Percentiles rank a stretch among this genome's conserved stretches.
Conservation (phyloP, 2,797 vertebrate species). For the Fratercula arctica region DNA sequence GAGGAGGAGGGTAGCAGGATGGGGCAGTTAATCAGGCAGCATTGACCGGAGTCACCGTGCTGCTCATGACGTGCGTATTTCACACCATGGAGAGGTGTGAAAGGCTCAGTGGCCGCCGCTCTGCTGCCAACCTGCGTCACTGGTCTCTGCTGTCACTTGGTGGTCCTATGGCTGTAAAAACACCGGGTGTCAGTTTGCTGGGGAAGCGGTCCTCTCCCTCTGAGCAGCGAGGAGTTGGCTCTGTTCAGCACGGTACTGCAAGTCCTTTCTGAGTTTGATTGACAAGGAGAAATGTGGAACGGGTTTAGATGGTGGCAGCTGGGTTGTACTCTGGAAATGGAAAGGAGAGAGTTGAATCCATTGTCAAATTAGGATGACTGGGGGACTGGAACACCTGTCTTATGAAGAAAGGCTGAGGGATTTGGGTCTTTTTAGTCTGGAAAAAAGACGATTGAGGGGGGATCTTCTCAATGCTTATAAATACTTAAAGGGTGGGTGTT, state of each 20-base stretch:
- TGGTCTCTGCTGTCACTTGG: not conserved
- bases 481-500: too few species aligned
- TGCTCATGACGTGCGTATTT: rapidly evolving
- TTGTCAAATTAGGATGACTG: not conserved
- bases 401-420: too few species aligned
- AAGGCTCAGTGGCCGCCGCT: rapidly evolving
- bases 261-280: not conserved
- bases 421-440: too few species aligned
- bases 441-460: too few species aligned
- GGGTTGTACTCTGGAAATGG: not conserved
- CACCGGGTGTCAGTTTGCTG: not conserved
- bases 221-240: not conserved
- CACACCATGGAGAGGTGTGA: too few species aligned
- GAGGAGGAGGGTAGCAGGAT: not conserved
- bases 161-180: not conserved
- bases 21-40: not conserved
- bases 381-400: too few species aligned
- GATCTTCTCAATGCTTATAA: too few species aligned
- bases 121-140: not conserved
- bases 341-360: not conserved
- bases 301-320: not conserved
- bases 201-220: not conserved
- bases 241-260: rapidly evolving
- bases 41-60: not conserved
- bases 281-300: not conserved